A percentile compares a stretch with the other conserved stretches of the same genome.
These are phyloP conservation scores for Thereva unica DNA, from an alignment of 2,888 invertebrate genomes.

Conservation along the genomic window DNA sequence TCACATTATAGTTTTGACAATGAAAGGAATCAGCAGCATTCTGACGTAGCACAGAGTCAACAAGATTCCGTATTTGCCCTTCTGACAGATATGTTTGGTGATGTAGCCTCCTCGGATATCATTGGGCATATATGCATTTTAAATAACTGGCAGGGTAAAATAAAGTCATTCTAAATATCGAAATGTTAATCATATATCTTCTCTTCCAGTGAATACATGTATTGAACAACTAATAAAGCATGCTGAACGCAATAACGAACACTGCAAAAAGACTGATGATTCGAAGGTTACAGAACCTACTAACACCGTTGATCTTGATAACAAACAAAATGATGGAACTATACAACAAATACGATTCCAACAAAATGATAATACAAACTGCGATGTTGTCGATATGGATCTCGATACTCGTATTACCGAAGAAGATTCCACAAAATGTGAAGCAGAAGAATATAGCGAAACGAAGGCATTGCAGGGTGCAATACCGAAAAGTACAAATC, in stretches of 20 bases:
- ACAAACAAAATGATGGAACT: background rate
- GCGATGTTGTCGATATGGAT: background rate
- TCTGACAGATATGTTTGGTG: constrained; percentile 43
- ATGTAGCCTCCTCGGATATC: constrained; percentile 32
- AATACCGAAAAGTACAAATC: constrained; percentile 32
- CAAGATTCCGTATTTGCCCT: constrained; percentile 36
- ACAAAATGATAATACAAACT: no score
- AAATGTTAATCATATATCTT: constrained; percentile 1
- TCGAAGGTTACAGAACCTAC: no score
- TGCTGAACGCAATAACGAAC: background rate
- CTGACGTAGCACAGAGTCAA: background rate
- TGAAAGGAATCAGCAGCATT: background rate
- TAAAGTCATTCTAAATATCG: background rate
- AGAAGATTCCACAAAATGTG: background rate
- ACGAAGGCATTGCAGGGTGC: constrained; percentile 28
- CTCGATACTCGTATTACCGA: constrained; percentile 1
- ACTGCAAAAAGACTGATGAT: no score
- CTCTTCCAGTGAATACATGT: constrained; percentile 37
- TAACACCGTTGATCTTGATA: background rate
- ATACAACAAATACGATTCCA: no score
- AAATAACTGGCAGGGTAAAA: constrained; percentile 39
- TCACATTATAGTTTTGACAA: background rate
- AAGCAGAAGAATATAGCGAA: background rate
- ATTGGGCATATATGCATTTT: constrained; percentile 34
- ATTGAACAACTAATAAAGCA: constrained; percentile 37